Conservation (phyloP, 2,113 vertebrate genomes). For the Delphinapterus leucas region DNA sequence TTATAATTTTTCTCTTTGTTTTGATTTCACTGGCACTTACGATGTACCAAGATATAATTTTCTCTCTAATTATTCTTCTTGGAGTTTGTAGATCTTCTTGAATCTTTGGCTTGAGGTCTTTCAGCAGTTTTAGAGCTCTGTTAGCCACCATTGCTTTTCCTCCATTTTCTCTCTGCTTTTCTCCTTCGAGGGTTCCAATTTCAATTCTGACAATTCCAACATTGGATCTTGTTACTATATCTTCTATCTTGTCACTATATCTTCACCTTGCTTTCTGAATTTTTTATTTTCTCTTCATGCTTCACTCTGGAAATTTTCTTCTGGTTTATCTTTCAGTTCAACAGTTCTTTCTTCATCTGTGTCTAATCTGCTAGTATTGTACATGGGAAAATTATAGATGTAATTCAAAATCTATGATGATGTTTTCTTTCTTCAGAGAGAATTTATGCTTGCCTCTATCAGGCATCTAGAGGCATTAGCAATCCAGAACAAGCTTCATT, state of each 20-base stretch:
- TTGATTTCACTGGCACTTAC: background rate
- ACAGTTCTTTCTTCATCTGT: background rate
- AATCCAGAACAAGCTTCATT: background rate
- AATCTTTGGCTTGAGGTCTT: background rate
- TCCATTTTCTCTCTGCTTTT: background rate
- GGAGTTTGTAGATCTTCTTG: background rate
- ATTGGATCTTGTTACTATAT: background rate
- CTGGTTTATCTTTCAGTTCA: background rate
- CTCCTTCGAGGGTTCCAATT: background rate
- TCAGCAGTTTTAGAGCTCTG: background rate
- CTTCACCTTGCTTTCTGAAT: background rate
- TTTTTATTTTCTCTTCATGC: background rate
- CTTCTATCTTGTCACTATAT: background rate
- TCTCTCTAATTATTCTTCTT: background rate
- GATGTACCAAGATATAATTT: background rate
- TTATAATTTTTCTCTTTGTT: background rate
- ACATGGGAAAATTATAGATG: background rate
- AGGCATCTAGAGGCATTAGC: background rate
- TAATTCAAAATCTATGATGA: background rate
- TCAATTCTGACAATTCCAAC: background rate
- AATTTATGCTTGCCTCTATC: background rate
- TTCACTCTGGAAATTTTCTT: background rate
- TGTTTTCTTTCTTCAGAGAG: background rate
- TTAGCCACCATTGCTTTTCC: background rate
- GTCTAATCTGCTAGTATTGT: background rate